Evolutionary conservation across 2,113 vertebrate genomes (phyloP).

Genomic region (Boleophthalmus pectinirostris): DNA sequence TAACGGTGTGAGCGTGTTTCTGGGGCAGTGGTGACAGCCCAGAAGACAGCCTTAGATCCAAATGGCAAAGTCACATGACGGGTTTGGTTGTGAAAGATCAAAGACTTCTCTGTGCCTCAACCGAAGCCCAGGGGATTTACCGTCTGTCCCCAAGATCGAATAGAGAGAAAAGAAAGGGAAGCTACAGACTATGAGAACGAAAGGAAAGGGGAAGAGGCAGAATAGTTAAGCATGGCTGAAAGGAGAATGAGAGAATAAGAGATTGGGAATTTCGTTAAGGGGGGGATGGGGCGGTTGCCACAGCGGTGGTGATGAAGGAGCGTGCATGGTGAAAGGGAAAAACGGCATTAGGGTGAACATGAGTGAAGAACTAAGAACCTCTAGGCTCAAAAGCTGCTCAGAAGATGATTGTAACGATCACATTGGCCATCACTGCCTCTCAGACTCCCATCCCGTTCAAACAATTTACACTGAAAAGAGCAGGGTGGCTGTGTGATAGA

Average conservation of each 20-base stretch:
- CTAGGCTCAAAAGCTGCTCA: slow-evolving; percentile 49
- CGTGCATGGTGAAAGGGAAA: slow-evolving; percentile 25
- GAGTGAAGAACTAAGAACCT: slow-evolving; percentile 58
- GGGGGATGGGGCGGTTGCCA: slow-evolving; percentile 22
- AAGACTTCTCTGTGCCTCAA: slow-evolving; percentile 62
- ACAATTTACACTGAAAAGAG: slow-evolving; percentile 32
- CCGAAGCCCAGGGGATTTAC: slow-evolving; percentile 61
- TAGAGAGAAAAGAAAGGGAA: slow-evolving; percentile 41
- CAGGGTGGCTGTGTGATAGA: slow-evolving; percentile 21
- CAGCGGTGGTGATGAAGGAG: slow-evolving; percentile 48
- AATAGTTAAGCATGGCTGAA: slow-evolving; percentile 62
- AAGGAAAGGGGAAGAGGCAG: slow-evolving; percentile 35
- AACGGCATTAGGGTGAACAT: slow-evolving; percentile 55
- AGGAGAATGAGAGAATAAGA: slow-evolving; percentile 45
- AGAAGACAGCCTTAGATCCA: slow-evolving; percentile 55
- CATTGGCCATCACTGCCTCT: slow-evolving; percentile 35
- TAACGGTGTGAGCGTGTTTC: slow-evolving; percentile 4
- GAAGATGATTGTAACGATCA: slow-evolving; percentile 53
- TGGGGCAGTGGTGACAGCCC: slow-evolving; percentile 20
- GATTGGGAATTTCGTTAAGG: slow-evolving; percentile 40
- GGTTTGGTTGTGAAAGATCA: slow-evolving; percentile 61
- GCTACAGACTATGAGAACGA: slow-evolving; percentile 54
- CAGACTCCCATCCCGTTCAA: slow-evolving; percentile 40
- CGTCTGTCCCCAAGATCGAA: slow-evolving; percentile 61
- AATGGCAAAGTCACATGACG: slow-evolving; percentile 51